Conservation (phyloP, 2,113 vertebrate species). For the Malurus cyaneus region DNA sequence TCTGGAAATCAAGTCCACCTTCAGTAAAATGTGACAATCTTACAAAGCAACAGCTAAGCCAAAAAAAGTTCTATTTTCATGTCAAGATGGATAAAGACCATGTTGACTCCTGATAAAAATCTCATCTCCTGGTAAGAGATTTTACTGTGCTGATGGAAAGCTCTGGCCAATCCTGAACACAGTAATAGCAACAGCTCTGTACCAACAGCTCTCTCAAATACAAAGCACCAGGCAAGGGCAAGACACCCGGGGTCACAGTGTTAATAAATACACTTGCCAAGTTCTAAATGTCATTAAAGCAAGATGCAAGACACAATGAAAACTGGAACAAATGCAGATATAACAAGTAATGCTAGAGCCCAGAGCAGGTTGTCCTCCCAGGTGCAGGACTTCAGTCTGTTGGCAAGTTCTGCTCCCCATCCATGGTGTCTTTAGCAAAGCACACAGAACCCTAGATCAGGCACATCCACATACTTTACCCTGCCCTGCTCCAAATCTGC, state of each 20-base stretch:
- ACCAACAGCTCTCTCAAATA: neutral
- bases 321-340: neutral
- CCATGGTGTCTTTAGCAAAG: neutral
- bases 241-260: neutral
- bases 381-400: neutral
- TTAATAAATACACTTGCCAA: neutral
- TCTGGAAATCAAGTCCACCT: neutral
- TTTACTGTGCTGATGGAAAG: neutral
- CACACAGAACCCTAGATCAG: neutral
- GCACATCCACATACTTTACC: rapidly evolving
- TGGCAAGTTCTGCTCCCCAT: neutral
- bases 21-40: neutral
- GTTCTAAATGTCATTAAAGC: neutral
- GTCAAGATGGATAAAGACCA: neutral
- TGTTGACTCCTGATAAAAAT: neutral
- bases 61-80: neutral
- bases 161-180: neutral
- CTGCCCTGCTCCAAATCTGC: neutral
- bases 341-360: neutral
- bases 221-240: neutral
- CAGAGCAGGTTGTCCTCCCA: neutral
- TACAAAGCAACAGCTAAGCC: neutral
- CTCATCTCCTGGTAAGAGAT: neutral
- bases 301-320: neutral
- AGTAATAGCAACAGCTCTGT: neutral